Conservation (phyloP, 2,113 vertebrate species). For the Zingel zingel region DNA sequence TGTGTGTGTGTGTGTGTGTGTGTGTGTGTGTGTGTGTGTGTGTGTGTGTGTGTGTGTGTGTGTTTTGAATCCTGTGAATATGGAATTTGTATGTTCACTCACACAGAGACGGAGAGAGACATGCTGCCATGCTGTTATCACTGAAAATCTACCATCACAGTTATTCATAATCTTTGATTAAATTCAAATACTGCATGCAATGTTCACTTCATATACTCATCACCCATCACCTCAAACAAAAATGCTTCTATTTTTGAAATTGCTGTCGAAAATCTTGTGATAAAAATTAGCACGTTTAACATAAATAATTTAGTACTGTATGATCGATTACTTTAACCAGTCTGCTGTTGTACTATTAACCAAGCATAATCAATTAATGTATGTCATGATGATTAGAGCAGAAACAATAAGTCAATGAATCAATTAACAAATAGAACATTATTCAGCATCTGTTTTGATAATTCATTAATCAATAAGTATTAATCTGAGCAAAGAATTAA, state of each 20-base stretch:
- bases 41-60: conserved; percentile 4
- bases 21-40: conserved; percentile 11
- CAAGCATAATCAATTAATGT: background rate
- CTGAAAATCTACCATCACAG: background rate
- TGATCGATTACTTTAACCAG: background rate
- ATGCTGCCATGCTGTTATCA: conserved; percentile 19
- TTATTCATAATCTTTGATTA: background rate
- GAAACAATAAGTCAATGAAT: background rate
- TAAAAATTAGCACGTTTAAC: background rate
- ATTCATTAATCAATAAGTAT: background rate
- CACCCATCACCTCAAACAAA: background rate
- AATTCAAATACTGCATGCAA: background rate
- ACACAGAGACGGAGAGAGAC: background rate
- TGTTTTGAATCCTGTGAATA: conserved; percentile 20
- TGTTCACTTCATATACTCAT: background rate
- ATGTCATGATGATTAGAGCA: background rate
- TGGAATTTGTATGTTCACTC: conserved; percentile 24
- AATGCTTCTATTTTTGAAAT: background rate
- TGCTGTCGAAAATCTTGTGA: background rate
- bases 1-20: conserved; percentile 22
- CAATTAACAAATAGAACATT: background rate
- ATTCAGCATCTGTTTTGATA: background rate
- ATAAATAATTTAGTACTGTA: background rate
- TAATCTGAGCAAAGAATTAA: too few relatives aligned
- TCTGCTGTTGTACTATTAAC: background rate